Evolutionary conservation across 2,797 vertebrate genomes (phyloP).

Genomic region (Coregonus sp.): DNA sequence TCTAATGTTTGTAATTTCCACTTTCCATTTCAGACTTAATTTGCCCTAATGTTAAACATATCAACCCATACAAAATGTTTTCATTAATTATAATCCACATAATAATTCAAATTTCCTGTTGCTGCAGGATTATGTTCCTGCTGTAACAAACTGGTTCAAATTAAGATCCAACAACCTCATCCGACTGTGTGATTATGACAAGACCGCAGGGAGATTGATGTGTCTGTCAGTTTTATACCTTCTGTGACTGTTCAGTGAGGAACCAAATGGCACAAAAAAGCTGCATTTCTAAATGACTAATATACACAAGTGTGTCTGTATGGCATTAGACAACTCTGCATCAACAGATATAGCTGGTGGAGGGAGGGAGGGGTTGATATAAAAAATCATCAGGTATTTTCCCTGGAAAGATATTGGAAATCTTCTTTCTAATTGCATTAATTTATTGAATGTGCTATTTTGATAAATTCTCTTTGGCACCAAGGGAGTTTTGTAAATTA

Average conservation of each 20-base stretch:
- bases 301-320: slow-evolving; percentile 52
- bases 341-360: slow-evolving; percentile 52
- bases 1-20: no score
- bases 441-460: slow-evolving; percentile 69
- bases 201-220: slow-evolving; percentile 70
- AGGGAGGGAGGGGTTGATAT: slow-evolving; percentile 52
- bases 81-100: no score
- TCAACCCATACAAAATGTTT: no score
- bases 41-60: no score
- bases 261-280: slow-evolving; percentile 52
- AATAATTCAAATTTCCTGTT: no score
- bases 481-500: slow-evolving; percentile 70
- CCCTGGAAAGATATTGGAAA: slow-evolving; percentile 68
- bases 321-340: slow-evolving; percentile 64
- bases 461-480: slow-evolving; percentile 65
- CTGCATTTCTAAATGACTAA: slow-evolving; percentile 73
- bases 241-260: slow-evolving; percentile 66
- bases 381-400: slow-evolving; percentile 72
- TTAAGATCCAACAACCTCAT: slow-evolving; percentile 17
- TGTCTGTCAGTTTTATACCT: slow-evolving; percentile 65
- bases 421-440: slow-evolving; percentile 76
- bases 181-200: slow-evolving; percentile 56
- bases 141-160: no score
- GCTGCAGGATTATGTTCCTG: no score
- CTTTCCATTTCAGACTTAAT: no score